Percentiles rank a stretch among this genome's conserved stretches.
Evolutionary conservation across 1,140 invertebrate genomes (phyloP).

Genomic region (Drosophila mayri): DNA sequence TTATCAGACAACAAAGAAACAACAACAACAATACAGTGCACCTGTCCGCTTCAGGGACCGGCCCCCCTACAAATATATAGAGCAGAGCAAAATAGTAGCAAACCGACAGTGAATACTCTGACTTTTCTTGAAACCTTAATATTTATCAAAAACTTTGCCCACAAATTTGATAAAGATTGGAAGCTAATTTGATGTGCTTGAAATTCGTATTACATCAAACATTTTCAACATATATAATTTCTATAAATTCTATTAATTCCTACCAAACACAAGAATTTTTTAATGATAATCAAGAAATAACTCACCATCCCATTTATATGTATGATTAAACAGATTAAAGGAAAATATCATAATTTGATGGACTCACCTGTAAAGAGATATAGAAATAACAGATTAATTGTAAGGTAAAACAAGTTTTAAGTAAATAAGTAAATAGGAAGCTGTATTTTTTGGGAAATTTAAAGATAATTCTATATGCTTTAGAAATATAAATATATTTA

Average conservation of each 20-base stretch:
- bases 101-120: too few species aligned
- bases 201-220: too few species aligned
- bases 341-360: not conserved
- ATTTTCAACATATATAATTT: too few species aligned
- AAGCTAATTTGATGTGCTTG: too few species aligned
- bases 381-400: conserved; percentile 1
- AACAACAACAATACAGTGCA: conserved; percentile 37
- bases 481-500: not conserved
- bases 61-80: conserved; percentile 41
- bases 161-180: too few species aligned
- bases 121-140: too few species aligned
- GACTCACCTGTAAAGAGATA: conserved; percentile 68
- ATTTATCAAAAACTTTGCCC: too few species aligned
- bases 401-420: too few species aligned
- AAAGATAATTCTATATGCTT: not conserved
- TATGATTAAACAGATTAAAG: not conserved
- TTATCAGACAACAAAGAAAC: conserved; percentile 46
- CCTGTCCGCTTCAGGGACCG: conserved; percentile 54
- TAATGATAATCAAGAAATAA: not conserved
- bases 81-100: not conserved
- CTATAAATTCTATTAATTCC: too few species aligned
- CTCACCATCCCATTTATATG: conserved; percentile 10
- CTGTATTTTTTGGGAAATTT: not conserved
- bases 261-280: not conserved
- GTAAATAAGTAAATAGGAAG: not conserved